Percentiles rank a stretch among this genome's conserved stretches.
These are phyloP conservation scores for Papilio polyxenes DNA, from an alignment of 1,140 invertebrate genomes.

Conservation along the genomic window DNA sequence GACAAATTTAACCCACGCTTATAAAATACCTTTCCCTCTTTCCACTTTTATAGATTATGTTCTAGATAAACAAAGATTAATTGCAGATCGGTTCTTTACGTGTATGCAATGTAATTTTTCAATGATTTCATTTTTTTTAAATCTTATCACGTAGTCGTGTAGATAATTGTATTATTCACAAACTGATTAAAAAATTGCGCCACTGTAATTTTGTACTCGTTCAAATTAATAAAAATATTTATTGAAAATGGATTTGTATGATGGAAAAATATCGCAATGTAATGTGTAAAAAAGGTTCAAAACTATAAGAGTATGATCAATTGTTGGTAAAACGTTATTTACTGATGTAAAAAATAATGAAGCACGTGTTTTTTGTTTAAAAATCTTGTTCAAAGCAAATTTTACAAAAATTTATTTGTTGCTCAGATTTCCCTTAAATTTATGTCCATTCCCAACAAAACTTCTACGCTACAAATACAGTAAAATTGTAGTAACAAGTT, in stretches of 20 bases:
- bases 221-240: not conserved
- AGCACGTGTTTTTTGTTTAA: too few species aligned
- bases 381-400: too few species aligned
- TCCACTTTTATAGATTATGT: constrained; percentile 32
- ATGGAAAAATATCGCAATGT: not conserved
- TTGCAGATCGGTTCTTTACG: constrained; percentile 33
- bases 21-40: constrained; percentile 27
- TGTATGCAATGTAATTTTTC: constrained; percentile 33
- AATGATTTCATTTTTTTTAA: constrained; percentile 27
- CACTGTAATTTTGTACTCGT: constrained; percentile 15
- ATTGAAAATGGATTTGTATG: not conserved
- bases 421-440: not conserved
- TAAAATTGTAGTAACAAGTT: constrained; percentile 33
- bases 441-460: not conserved
- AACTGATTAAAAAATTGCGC: not conserved
- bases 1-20: constrained; percentile 35
- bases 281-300: not conserved
- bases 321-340: too few species aligned
- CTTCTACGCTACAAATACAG: constrained; percentile 13
- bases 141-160: constrained; percentile 32
- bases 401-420: too few species aligned
- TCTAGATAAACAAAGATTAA: constrained; percentile 36
- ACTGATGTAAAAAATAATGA: too few species aligned
- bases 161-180: constrained; percentile 1
- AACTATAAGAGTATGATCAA: too few species aligned